Base-by-base conservation (phyloP, 2,888 invertebrate genomes). In the Litoditis marina region DNA sequence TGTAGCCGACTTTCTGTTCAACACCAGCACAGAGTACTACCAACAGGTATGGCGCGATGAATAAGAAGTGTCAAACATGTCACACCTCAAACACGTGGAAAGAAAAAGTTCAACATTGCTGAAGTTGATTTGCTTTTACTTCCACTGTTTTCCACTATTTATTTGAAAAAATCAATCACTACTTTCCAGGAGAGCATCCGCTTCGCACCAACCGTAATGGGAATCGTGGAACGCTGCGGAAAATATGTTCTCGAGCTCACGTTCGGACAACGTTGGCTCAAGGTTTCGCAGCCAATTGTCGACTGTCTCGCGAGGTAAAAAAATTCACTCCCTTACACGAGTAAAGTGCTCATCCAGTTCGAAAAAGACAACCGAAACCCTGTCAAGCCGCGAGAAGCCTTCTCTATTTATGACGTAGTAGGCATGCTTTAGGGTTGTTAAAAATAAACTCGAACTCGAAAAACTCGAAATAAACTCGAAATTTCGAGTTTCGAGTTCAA, bases 261-360 rank as follows among this genome's bases (percentile, higher is more conserved):
- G 16, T 76, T 80, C 42, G 79, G 77, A 7, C 55, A 60, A n/a
- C 42, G 71, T 47, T 79, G 79, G 79, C 57, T 69, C 31, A 61
- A 63, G 46, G 72, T 80, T 28, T 55, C 71, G 7, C 77, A 73
- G 56, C 47, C 68, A 8, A 67, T 80, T 49, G 47, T 78, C 19
- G 72, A 76, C 47, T 54, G 62, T 27, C 64, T 79, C 8, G 62
- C 69, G 22, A 22, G 52, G 76, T 79, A 50, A 53, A 58, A 36
- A 6, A 8, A 58, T n/a, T n/a, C n/a, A n/a, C n/a, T n/a, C n/a
- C n/a, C n/a, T n/a, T n/a, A n/a, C n/a, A n/a, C n/a, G n/a, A n/a
- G n/a, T n/a, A 36, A 36, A 11, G 16, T 13, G 36, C 36, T 13
- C 36, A 16, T 36, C 11, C 36, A 16, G 36, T 13, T 16, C 36